Evolutionary conservation across 1,140 invertebrate genomes (phyloP), one percentile per base, ranked within the genome.

Genomic region (Ganaspis sp.): DNA sequence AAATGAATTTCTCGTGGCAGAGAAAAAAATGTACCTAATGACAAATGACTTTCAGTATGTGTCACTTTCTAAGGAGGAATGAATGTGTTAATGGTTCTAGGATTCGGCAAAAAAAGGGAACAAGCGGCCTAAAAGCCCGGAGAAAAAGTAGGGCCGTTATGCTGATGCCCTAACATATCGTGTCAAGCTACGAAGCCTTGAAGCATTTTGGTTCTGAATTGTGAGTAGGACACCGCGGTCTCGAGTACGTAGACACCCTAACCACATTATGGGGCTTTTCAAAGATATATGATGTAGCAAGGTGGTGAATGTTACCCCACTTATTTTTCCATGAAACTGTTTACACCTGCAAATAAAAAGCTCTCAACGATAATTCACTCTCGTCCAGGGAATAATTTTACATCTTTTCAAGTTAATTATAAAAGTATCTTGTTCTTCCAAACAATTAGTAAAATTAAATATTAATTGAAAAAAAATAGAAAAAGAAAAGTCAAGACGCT

Each of bases 91-190:
- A 83, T 81, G 77, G 75, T 70, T 72, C 72, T 78, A 54, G 58
- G 73, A 42, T 72, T 71, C 17, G 29, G 40, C 29, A 21, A 29
- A 69, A 75, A 69, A 71, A 79, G 53, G 69, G 64, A 54, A 79
- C 64, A 73, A 84, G 81, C 69, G 81, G 78, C 71, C 83, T 86
- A 84, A 86, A 86, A 86, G 83, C 81, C 71, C 75, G 58, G 76
- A 81, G 84, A 83, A 85, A 87, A 87, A 85, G 83, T 80, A 71
- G 72, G 72, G 74, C 76, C 80, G 81, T 85, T 86, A 86, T 77
- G 83, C 70, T 85, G 81, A 85, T 84, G 82, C 75, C 76, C 76
- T 81, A 82, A 85, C 82, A 84, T 83, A 84, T 85, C 81, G 79
- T 73, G 74, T 72, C 72, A 73, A 70, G 73, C 76, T 17, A 74